phyloP scores from a whole-genome alignment of 2,888 invertebrate genomes.

The Agrotis exclamationis region DNA sequence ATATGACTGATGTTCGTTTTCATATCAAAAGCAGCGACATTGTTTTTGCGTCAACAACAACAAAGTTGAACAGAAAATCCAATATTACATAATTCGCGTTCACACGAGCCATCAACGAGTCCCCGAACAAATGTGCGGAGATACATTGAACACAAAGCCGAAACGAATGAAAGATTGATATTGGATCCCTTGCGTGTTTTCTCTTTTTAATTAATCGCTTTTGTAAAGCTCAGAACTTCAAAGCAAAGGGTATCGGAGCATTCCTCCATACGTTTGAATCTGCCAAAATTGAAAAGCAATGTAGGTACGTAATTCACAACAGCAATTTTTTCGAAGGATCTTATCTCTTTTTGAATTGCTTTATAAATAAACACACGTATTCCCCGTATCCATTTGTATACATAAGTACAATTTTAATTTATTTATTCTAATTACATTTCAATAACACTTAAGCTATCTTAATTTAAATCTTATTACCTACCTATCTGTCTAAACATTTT shows the following conservation, averaged over 20 bases:
- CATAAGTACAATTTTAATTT: conserved; percentile 26
- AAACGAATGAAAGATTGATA: conserved; percentile 71
- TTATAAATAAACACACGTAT: conserved; percentile 55
- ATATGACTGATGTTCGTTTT: conserved; percentile 34
- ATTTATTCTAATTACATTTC: conserved; percentile 3
- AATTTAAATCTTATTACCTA: conserved; percentile 27
- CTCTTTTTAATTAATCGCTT: conserved; percentile 81
- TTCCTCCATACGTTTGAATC: conserved; percentile 67
- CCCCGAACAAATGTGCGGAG: conserved; percentile 52
- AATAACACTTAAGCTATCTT: conserved; percentile 10
- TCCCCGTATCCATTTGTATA: conserved; percentile 22
- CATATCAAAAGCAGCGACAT: conserved; percentile 40
- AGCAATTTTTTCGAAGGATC: conserved; percentile 55
- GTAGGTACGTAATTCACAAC: conserved; percentile 61
- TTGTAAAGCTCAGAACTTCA: conserved; percentile 76
- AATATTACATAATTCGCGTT: conserved; percentile 55
- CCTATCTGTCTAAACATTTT: conserved; percentile 29
- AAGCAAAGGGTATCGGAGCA: conserved; percentile 74
- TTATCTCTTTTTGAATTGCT: conserved; percentile 50
- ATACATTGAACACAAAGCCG: conserved; percentile 58
- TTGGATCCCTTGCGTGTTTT: conserved; percentile 71
- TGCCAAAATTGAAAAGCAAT: conserved; percentile 67
- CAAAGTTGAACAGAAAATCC: conserved; percentile 49
- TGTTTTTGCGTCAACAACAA: conserved; percentile 48
- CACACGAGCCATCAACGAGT: conserved; percentile 48